These are phyloP conservation scores for Eufriesea mexicana DNA, from an alignment of 1,140 invertebrate genomes.

Conservation along the genomic window DNA sequence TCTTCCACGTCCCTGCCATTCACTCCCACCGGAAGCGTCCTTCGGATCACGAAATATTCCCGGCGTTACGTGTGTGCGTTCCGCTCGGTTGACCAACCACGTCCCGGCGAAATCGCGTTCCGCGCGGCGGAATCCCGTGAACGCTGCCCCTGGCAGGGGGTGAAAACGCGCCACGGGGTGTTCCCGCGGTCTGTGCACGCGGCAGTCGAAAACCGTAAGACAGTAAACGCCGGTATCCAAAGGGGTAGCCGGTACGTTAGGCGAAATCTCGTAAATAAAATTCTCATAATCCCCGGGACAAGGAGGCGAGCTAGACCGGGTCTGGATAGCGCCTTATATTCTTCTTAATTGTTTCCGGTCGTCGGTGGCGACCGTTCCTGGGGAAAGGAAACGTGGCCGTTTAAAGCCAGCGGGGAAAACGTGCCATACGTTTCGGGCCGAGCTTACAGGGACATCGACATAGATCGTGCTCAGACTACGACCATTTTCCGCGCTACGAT, in stretches of 20 bases:
- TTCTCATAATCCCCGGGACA: constrained; percentile 62
- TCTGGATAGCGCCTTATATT: constrained; percentile 26
- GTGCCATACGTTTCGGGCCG: constrained; percentile 36
- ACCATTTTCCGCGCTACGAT: neutral
- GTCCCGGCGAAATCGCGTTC: constrained; percentile 52
- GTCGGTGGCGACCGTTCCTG: constrained; percentile 7
- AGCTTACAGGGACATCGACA: constrained; percentile 25
- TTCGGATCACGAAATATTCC: constrained; percentile 61
- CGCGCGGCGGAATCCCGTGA: constrained; percentile 52
- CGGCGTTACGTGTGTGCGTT: constrained; percentile 50
- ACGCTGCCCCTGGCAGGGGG: constrained; percentile 43
- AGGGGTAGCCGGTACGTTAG: constrained; percentile 20
- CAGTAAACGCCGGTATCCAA: constrained; percentile 69
- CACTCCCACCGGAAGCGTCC: neutral
- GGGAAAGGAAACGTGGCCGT: neutral
- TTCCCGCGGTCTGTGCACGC: neutral
- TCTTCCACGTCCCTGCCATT: constrained; percentile 50
- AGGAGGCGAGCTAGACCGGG: neutral
- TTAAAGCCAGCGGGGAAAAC: constrained; percentile 8
- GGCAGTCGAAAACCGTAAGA: constrained; percentile 38
- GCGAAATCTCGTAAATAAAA: constrained; percentile 75
- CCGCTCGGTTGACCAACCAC: constrained; percentile 47
- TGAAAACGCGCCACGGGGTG: constrained; percentile 44
- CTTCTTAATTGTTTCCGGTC: constrained; percentile 65
- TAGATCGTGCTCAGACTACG: constrained; percentile 37